Evolutionary conservation across 2,888 invertebrate genomes (phyloP).

Genomic region (Microctonus hyperodae): DNA sequence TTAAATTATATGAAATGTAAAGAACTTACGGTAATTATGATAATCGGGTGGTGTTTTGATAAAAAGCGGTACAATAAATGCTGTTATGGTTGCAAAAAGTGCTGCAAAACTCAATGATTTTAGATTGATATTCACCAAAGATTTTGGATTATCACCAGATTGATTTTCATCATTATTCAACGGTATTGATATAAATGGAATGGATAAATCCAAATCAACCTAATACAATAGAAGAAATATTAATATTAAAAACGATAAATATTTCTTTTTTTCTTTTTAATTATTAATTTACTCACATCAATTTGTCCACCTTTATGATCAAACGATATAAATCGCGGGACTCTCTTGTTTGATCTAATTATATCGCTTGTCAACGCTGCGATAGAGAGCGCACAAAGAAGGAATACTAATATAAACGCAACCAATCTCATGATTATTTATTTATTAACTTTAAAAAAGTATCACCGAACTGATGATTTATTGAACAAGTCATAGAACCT

Average conservation of each 20-base stretch:
- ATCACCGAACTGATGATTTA: no score
- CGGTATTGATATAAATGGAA: slow-evolving; percentile 75
- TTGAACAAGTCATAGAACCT: slow-evolving; percentile 1
- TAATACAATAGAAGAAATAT: slow-evolving; percentile 53
- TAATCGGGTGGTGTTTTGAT: slow-evolving; percentile 36
- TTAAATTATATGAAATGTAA: slow-evolving; percentile 13
- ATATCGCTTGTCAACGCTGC: background rate
- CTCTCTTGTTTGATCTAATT: slow-evolving; percentile 10
- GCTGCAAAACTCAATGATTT: slow-evolving; percentile 70
- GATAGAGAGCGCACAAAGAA: slow-evolving; percentile 30
- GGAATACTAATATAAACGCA: slow-evolving; percentile 5
- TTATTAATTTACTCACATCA: slow-evolving; percentile 63
- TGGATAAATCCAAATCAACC: slow-evolving; percentile 72
- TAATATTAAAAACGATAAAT: no score
- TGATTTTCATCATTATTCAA: slow-evolving; percentile 65
- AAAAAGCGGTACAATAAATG: slow-evolving; percentile 66
- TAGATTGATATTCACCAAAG: slow-evolving; percentile 70
- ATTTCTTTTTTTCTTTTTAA: background rate
- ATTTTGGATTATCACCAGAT: slow-evolving; percentile 56
- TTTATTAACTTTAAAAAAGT: no score
- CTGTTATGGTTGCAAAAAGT: slow-evolving; percentile 66
- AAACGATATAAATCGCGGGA: slow-evolving; percentile 67
- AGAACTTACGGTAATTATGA: slow-evolving; percentile 40
- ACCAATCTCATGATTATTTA: slow-evolving; percentile 28
- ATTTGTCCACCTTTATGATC: slow-evolving; percentile 67